A percentile compares a stretch with the other conserved stretches of the same genome.
Evolutionary conservation across 2,113 vertebrate species (phyloP).

Genomic region (Rhinoptilus africanus): DNA sequence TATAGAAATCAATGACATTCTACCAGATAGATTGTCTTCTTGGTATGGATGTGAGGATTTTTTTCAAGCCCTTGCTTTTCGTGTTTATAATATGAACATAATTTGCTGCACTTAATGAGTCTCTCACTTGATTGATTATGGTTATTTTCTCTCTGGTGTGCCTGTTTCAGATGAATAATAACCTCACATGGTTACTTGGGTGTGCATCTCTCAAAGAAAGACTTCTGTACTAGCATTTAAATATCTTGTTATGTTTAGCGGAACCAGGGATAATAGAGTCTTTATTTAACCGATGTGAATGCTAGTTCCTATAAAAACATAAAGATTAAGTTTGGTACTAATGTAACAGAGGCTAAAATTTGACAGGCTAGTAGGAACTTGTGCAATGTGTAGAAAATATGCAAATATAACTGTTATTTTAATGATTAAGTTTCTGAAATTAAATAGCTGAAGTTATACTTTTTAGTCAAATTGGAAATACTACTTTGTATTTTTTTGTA

Average conservation of each 20-base stretch:
- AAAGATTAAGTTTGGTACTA: not conserved
- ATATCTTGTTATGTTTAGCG: not conserved
- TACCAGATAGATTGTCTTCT: not conserved
- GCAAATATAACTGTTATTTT: not conserved
- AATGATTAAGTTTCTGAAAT: not conserved
- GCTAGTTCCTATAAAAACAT: not conserved
- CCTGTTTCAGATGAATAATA: not conserved
- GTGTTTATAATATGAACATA: not conserved
- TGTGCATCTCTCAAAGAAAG: not conserved
- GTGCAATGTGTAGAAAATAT: not conserved
- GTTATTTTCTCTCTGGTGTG: not conserved
- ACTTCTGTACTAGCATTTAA: not conserved
- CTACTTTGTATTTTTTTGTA: not conserved
- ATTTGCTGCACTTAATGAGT: not conserved
- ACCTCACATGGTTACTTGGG: not conserved
- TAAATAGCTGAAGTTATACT: not conserved
- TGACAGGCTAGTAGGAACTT: not conserved
- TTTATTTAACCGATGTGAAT: not conserved
- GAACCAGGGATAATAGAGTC: not conserved
- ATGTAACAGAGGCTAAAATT: not conserved
- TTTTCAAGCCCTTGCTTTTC: not conserved
- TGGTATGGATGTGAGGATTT: not conserved
- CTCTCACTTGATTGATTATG: not conserved
- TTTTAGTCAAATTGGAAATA: not conserved
- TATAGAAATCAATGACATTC: not conserved